These are phyloP conservation scores for Aleiodes sp. DNA, from an alignment of 1,140 invertebrate species.

Conservation along the genomic window DNA sequence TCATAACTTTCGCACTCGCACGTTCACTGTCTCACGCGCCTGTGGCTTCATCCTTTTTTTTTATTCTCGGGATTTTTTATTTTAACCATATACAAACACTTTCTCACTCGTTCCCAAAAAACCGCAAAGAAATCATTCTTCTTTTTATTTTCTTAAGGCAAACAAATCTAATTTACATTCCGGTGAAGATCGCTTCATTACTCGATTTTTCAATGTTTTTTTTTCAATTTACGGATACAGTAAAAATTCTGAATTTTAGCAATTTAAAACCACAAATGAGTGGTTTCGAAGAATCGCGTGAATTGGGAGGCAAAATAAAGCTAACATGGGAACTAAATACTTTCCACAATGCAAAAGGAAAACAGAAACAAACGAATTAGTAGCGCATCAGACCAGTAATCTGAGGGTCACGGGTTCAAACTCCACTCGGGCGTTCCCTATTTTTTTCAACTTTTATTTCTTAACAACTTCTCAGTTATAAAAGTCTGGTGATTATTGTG, in stretches of 20 bases:
- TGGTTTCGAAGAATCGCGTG: slow-evolving; percentile 2
- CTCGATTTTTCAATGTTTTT: neutral
- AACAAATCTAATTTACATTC: slow-evolving; percentile 32
- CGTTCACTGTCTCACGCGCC: slow-evolving; percentile 22
- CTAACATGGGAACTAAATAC: neutral
- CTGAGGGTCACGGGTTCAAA: no score
- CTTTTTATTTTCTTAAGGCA: neutral
- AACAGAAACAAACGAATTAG: neutral
- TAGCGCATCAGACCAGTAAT: no score
- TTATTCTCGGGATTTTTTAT: neutral
- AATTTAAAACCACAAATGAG: slow-evolving; percentile 2
- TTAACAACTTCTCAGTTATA: no score
- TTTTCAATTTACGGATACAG: neutral
- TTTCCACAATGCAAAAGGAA: neutral
- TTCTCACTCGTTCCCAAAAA: neutral
- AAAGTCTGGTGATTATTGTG: no score
- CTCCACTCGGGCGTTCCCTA: no score
- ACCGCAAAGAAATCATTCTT: neutral
- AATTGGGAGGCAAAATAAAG: neutral
- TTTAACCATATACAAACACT: neutral
- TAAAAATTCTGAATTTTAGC: neutral
- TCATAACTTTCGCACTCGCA: slow-evolving; percentile 30
- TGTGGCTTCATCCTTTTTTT: neutral
- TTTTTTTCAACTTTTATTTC: no score
- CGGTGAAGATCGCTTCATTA: slow-evolving; percentile 1